phyloP scores from a whole-genome alignment of 2,113 vertebrate species.

The Bucco capensis region DNA sequence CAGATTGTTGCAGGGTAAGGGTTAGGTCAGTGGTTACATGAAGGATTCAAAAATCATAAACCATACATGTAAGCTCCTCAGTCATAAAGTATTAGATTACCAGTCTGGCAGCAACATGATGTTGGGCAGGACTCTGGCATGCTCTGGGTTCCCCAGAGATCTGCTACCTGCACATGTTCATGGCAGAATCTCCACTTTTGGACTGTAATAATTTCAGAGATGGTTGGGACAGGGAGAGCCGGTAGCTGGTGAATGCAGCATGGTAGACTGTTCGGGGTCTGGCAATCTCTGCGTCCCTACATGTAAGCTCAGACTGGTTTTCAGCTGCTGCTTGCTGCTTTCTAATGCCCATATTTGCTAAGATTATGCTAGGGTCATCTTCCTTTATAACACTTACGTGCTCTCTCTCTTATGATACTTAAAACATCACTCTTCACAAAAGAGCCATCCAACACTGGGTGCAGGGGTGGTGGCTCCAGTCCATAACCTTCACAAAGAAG shows the following conservation, averaged over 20 bases:
- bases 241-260: not conserved
- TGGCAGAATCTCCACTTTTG: not conserved
- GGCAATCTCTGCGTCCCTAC: not conserved
- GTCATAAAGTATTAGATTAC: not conserved
- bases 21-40: not conserved
- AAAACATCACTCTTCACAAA: not conserved
- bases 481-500: not conserved
- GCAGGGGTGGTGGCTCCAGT: not conserved
- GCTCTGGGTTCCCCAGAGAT: not conserved
- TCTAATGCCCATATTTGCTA: not conserved
- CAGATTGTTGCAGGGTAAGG: not conserved
- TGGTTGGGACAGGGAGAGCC: not conserved
- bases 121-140: fast-evolving
- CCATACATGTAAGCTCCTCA: not conserved
- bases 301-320: not conserved
- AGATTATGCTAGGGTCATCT: not conserved
- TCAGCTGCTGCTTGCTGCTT: not conserved
- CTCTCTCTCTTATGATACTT: not conserved
- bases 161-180: not conserved
- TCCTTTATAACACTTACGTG: not conserved
- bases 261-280: not conserved
- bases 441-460: not conserved
- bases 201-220: not conserved
- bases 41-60: not conserved
- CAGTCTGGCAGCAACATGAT: not conserved